phyloP scores from a whole-genome alignment of 2,888 invertebrate species.

The Diabrotica balteata region DNA sequence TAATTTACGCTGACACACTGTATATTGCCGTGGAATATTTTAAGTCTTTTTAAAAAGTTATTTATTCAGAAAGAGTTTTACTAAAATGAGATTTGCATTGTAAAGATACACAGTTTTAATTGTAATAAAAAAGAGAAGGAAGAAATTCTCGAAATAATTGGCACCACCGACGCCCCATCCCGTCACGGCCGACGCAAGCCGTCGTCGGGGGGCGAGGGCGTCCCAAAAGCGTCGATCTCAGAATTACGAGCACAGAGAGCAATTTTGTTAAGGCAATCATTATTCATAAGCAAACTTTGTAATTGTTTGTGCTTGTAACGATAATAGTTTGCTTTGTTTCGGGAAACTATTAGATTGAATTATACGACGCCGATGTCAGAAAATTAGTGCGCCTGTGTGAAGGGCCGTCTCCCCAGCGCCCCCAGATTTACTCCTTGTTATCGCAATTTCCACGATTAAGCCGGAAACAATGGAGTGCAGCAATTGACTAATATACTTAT shows the following conservation, averaged over 20 bases:
- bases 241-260: conserved; percentile 6
- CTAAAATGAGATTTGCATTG: too few relatives aligned
- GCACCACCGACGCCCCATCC: too few relatives aligned
- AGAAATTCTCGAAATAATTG: too few relatives aligned
- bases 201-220: background rate
- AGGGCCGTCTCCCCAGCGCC: background rate
- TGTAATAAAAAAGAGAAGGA: too few relatives aligned
- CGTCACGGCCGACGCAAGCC: too few relatives aligned
- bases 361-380: conserved; percentile 10
- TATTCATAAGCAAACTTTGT: conserved; percentile 30
- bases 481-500: too few relatives aligned
- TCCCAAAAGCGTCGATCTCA: background rate
- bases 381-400: conserved; percentile 19
- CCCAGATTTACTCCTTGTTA: background rate
- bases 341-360: conserved; percentile 25
- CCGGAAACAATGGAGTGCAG: too few relatives aligned
- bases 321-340: conserved; percentile 29
- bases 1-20: too few relatives aligned
- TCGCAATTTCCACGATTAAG: background rate
- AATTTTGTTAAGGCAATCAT: conserved; percentile 19
- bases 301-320: conserved; percentile 29
- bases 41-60: too few relatives aligned
- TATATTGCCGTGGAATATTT: too few relatives aligned
- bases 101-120: too few relatives aligned
- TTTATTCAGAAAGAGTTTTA: too few relatives aligned